Percentiles rank a stretch among this genome's conserved stretches.
These are phyloP conservation scores for Hydractinia echinata DNA, from an alignment of 30 jellyfish, hydroid and myxozoan genomes.

Conservation along the genomic window DNA sequence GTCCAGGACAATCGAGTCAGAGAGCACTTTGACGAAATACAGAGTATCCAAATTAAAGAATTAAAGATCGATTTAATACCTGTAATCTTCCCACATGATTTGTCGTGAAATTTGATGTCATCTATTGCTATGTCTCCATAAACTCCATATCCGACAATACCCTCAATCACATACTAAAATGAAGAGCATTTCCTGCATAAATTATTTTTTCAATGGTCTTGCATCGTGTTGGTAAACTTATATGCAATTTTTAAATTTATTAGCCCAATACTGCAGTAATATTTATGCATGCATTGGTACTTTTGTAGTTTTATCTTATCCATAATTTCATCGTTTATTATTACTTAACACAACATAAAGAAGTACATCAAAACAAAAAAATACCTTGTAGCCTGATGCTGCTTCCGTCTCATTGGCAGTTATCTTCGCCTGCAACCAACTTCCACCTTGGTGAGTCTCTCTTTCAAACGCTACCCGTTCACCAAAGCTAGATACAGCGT, in stretches of 20 bases:
- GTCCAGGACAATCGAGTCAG: too few relatives aligned
- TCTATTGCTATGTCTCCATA: conserved; percentile 39
- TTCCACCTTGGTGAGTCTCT: conserved; percentile 60
- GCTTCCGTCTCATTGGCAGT: not conserved
- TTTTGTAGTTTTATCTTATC: not conserved
- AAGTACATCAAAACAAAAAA: not conserved
- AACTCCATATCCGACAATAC: conserved; percentile 25
- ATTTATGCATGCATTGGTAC: not conserved
- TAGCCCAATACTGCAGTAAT: too few relatives aligned
- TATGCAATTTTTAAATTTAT: too few relatives aligned
- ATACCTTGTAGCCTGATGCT: conserved; percentile 21
- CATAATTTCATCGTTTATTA: not conserved
- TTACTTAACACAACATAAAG: not conserved
- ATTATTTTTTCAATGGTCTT: not conserved
- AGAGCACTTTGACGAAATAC: too few relatives aligned
- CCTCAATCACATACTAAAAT: conserved; percentile 23
- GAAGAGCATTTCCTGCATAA: not conserved
- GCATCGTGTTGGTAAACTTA: too few relatives aligned
- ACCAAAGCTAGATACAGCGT: conserved; percentile 19
- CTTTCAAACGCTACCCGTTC: conserved; percentile 29
- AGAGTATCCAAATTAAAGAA: too few relatives aligned
- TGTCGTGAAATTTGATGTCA: conserved; percentile 16
- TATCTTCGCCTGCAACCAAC: conserved; percentile 56
- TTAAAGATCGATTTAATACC: too few relatives aligned
- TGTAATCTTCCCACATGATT: conserved; percentile 15